A percentile compares a stretch with the other conserved stretches of the same genome.
phyloP scores from a whole-genome alignment of 1,140 invertebrate species.

The Philotrypesis tridentata region DNA sequence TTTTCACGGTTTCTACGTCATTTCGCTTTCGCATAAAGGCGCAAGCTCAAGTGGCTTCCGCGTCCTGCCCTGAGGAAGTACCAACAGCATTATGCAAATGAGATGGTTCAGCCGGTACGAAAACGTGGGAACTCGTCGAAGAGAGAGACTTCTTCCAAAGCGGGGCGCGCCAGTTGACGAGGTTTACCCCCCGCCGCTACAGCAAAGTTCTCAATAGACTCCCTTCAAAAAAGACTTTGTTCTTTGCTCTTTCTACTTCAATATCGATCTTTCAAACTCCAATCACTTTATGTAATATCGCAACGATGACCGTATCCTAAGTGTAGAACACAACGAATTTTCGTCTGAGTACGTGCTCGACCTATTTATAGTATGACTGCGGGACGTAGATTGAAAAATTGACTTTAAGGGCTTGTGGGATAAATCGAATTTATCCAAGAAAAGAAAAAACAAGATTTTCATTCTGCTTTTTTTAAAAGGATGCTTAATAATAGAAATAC shows the following conservation, averaged over 20 bases:
- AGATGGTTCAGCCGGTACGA: slow-evolving; percentile 57
- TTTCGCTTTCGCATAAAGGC: slow-evolving; percentile 22
- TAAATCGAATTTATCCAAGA: too few relatives aligned
- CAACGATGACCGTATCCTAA: too few relatives aligned
- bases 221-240: slow-evolving; percentile 26
- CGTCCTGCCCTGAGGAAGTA: slow-evolving; percentile 48
- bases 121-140: slow-evolving; percentile 55
- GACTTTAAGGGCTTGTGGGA: too few relatives aligned
- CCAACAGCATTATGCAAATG: slow-evolving; percentile 67
- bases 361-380: too few relatives aligned
- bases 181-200: slow-evolving; percentile 41
- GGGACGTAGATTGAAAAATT: too few relatives aligned
- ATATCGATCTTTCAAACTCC: neutral
- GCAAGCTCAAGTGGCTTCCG: slow-evolving; percentile 14
- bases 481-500: too few relatives aligned
- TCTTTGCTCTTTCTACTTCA: neutral
- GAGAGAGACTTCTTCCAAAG: slow-evolving; percentile 48
- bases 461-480: too few relatives aligned
- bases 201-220: slow-evolving; percentile 38
- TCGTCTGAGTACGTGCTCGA: too few relatives aligned
- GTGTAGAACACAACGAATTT: too few relatives aligned
- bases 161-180: slow-evolving; percentile 38
- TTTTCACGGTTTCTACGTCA: slow-evolving; percentile 31
- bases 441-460: too few relatives aligned
- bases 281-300: neutral